A percentile compares a stretch with the other conserved stretches of the same genome.
phyloP scores from a whole-genome alignment of 2,797 vertebrate species.

The Chaetodon trifasciatus region DNA sequence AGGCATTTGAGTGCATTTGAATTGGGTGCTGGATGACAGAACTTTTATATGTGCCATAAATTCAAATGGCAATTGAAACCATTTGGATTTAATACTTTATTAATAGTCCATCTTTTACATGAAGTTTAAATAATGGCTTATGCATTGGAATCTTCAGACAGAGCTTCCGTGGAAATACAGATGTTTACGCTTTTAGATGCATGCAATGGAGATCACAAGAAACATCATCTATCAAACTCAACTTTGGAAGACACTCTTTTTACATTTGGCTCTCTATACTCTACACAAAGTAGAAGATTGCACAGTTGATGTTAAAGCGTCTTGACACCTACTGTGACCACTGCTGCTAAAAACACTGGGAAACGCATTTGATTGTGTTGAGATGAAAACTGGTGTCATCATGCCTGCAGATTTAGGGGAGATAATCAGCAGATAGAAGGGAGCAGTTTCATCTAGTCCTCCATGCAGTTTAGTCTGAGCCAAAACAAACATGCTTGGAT shows the following conservation, averaged over 20 bases:
- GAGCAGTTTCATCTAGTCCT: conserved; percentile 59
- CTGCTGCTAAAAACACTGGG: background rate
- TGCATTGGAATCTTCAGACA: background rate
- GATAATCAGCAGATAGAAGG: conserved; percentile 62
- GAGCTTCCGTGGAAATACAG: background rate
- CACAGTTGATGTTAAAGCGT: background rate
- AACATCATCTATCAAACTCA: background rate
- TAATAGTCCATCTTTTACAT: background rate
- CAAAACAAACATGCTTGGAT: conserved; percentile 74
- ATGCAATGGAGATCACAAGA: background rate
- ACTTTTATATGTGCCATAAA: background rate
- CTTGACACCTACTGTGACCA: background rate
- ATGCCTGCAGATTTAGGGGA: conserved; percentile 34
- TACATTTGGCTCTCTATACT: background rate
- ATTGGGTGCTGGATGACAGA: background rate
- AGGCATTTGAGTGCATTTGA: conserved; percentile 13
- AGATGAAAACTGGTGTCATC: conserved; percentile 40
- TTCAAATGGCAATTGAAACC: background rate
- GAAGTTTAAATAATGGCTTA: background rate
- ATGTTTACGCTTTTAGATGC: conserved; percentile 3
- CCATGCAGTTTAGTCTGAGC: conserved; percentile 58
- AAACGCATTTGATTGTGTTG: conserved; percentile 4
- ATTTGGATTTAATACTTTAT: conserved; percentile 1
- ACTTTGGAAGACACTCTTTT: background rate
- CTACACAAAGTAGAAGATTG: background rate